Percentiles rank a stretch among this genome's conserved stretches.
Evolutionary conservation across 2,113 vertebrate species (phyloP).

Genomic region (Sinocyclocheilus rhinocerous): DNA sequence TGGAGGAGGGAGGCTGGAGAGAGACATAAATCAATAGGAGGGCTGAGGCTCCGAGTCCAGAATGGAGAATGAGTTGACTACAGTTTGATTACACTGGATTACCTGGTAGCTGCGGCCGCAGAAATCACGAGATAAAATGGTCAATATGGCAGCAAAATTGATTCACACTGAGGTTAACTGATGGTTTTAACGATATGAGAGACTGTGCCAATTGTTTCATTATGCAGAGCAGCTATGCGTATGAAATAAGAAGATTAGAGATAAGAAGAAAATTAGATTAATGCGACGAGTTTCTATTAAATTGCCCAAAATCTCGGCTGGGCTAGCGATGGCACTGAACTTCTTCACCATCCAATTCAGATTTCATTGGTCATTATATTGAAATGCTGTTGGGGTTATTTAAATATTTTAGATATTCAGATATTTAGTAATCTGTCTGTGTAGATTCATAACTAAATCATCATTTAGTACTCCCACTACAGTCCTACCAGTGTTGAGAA

Average conservation of each 20-base stretch:
- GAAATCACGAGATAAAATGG: constrained; percentile 39
- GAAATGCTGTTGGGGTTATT: neutral
- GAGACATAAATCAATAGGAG: constrained; percentile 70
- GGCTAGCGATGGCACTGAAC: neutral
- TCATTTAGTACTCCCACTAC: neutral
- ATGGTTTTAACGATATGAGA: constrained; percentile 29
- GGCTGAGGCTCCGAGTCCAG: constrained; percentile 47
- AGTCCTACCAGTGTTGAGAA: neutral
- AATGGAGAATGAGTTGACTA: constrained; percentile 60
- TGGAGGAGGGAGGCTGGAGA: constrained; percentile 61
- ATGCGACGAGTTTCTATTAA: neutral
- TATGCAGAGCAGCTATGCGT: neutral
- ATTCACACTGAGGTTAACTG: constrained; percentile 22
- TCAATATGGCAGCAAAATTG: constrained; percentile 31
- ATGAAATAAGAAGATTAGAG: constrained; percentile 2
- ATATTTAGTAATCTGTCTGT: neutral
- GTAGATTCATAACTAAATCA: too few species aligned
- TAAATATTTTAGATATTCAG: neutral
- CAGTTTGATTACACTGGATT: constrained; percentile 66
- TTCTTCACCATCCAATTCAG: neutral
- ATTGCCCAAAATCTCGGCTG: neutral
- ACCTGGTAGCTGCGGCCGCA: constrained; percentile 38
- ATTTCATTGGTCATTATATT: neutral
- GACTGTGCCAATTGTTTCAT: neutral
- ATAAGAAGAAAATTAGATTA: neutral